Conservation (phyloP, 2,113 vertebrate genomes). For the Propithecus coquereli region DNA sequence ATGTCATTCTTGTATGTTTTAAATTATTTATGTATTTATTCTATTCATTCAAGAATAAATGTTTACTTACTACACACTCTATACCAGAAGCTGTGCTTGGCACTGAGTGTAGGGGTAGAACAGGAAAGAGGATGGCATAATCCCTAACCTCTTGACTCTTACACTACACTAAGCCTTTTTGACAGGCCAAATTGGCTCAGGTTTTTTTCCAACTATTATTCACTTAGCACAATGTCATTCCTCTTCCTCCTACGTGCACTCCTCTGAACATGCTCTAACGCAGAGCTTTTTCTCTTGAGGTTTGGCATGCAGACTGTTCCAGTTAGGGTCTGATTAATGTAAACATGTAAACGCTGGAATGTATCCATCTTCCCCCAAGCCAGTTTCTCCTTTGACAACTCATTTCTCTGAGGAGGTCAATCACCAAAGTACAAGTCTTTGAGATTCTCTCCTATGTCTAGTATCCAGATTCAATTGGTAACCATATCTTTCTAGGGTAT, state of each 20-base stretch:
- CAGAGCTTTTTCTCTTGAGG: background rate
- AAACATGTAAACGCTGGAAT: too few species aligned
- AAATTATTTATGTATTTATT: background rate
- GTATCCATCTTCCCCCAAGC: background rate
- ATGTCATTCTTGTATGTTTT: background rate
- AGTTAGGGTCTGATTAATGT: background rate
- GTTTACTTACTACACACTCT: background rate
- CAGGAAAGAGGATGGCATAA: background rate
- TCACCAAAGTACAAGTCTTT: background rate
- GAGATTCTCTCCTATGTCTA: background rate
- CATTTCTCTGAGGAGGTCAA: background rate
- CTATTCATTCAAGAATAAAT: background rate
- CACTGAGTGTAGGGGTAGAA: background rate
- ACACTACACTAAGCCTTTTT: background rate
- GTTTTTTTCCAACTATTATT: background rate
- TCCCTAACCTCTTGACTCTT: background rate
- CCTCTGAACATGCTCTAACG: background rate
- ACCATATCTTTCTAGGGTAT: background rate
- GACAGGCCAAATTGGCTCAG: background rate
- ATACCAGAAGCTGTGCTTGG: background rate
- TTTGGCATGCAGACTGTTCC: background rate
- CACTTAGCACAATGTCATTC: background rate
- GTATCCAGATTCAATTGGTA: background rate
- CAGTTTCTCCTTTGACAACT: background rate
- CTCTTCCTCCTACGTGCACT: background rate